These are phyloP conservation scores for Tapirus indicus DNA, from an alignment of 2,797 vertebrate genomes.

Conservation along the genomic window DNA sequence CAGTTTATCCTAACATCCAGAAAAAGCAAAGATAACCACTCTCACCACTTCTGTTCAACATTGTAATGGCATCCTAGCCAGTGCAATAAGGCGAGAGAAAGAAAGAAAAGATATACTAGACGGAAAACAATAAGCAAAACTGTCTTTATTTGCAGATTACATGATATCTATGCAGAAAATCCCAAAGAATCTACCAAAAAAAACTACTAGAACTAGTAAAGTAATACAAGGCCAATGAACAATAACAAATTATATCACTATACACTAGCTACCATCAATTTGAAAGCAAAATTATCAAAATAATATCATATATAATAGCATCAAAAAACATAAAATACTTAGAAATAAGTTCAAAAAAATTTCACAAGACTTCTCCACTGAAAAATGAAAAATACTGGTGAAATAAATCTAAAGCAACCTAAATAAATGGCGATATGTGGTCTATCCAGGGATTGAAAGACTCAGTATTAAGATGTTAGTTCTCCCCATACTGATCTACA, in stretches of 20 bases:
- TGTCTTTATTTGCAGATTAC: background rate
- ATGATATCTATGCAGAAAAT: background rate
- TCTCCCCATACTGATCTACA: background rate
- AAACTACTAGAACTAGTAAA: background rate
- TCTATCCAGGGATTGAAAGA: background rate
- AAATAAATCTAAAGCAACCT: background rate
- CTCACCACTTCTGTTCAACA: background rate
- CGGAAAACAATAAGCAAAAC: background rate
- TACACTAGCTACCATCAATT: background rate
- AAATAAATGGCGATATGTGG: background rate
- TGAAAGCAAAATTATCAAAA: background rate
- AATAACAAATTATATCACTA: background rate
- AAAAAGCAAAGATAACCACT: background rate
- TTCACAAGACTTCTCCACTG: background rate
- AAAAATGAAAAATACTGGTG: background rate
- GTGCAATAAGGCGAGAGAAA: background rate
- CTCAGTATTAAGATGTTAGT: background rate
- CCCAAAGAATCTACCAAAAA: background rate
- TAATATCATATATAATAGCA: background rate
- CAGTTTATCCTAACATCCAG: background rate
- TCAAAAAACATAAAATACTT: background rate
- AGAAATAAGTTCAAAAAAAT: conserved; percentile 39
- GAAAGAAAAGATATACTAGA: background rate
- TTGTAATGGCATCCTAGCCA: background rate
- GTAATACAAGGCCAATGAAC: background rate